phyloP scores from a whole-genome alignment of 2,888 invertebrate species.

The Unio delphinus region DNA sequence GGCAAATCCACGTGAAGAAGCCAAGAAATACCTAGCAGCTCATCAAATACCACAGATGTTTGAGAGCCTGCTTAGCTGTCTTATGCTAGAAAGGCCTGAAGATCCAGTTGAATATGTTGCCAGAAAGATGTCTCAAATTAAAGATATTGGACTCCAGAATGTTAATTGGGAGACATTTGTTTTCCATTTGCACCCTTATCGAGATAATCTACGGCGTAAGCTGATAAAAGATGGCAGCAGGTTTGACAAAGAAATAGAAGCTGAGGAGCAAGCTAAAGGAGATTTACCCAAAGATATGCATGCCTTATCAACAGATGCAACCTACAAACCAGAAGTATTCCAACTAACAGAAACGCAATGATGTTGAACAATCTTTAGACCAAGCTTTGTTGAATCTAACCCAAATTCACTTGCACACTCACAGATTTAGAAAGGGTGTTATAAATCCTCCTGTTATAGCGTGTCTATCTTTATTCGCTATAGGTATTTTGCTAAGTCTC shows the following conservation, averaged over 20 bases:
- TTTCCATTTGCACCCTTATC: slow-evolving; percentile 62
- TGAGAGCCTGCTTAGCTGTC: slow-evolving; percentile 63
- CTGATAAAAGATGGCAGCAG: slow-evolving; percentile 59
- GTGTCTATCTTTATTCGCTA: no score
- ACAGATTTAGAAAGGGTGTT: no score
- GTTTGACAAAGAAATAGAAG: slow-evolving; percentile 53
- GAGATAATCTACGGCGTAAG: slow-evolving; percentile 52
- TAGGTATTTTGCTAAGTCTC: no score
- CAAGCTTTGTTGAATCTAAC: no score
- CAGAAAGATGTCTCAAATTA: slow-evolving; percentile 61
- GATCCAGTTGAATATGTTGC: slow-evolving; percentile 65
- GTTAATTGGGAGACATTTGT: slow-evolving; percentile 70
- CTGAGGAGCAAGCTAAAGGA: slow-evolving; percentile 26
- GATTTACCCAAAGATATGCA: slow-evolving; percentile 12
- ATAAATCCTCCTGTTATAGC: no score
- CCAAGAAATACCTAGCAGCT: slow-evolving; percentile 59
- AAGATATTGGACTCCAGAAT: slow-evolving; percentile 61
- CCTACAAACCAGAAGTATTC: slow-evolving; percentile 60
- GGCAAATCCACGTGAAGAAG: slow-evolving; percentile 46
- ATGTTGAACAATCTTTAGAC: no score
- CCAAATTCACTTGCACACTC: no score
- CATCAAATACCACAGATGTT: slow-evolving; percentile 68
- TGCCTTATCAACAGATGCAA: slow-evolving; percentile 15
- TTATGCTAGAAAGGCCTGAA: slow-evolving; percentile 68
- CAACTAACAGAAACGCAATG: slow-evolving; percentile 55